Percentiles rank a stretch among this genome's conserved stretches.
Evolutionary conservation across 2,888 invertebrate genomes (phyloP).

Genomic region (Limnephilus lunatus): DNA sequence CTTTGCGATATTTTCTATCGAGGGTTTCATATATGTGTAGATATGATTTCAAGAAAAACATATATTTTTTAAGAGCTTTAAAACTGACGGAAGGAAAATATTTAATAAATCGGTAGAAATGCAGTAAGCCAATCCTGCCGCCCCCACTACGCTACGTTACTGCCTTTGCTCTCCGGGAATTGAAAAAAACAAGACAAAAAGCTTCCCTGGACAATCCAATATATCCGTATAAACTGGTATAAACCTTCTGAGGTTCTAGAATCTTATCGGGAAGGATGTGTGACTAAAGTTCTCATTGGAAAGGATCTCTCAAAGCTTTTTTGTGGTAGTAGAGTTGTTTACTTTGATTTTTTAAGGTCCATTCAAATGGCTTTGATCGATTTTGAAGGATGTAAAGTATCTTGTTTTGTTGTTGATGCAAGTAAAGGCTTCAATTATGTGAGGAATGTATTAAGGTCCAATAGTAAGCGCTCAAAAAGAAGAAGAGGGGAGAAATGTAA

Average conservation of each 20-base stretch:
- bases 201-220: neutral
- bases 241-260: neutral
- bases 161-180: neutral
- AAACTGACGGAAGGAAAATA: no score
- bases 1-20: no score
- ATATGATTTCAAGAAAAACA: no score
- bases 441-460: neutral
- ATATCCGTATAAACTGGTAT: neutral
- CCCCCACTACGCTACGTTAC: no score
- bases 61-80: no score
- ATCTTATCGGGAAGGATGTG: constrained; percentile 7
- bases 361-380: neutral
- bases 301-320: neutral
- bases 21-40: no score
- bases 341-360: neutral
- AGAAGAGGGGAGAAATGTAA: no score
- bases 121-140: no score
- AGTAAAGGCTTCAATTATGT: neutral
- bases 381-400: neutral
- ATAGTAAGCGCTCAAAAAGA: no score
- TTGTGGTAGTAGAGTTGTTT: neutral
- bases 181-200: neutral
- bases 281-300: constrained; percentile 2
- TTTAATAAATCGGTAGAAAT: no score
- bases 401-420: neutral